Conservation (phyloP, 1,140 invertebrate species). For the Zaprionus ornatus region DNA sequence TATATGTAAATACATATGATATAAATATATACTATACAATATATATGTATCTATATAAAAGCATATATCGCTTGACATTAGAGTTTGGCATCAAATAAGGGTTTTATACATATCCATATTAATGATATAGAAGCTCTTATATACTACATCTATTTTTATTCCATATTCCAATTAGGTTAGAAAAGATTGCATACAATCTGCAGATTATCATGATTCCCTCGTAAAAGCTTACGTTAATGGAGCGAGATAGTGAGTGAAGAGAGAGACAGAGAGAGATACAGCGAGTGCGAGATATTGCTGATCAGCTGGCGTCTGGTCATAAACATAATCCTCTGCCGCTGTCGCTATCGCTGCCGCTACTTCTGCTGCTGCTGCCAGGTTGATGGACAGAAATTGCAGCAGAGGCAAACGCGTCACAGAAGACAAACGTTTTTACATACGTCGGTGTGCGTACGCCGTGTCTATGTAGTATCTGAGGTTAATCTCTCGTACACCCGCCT, state of each 20-base stretch:
- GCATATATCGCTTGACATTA: too few species aligned
- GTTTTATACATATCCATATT: too few species aligned
- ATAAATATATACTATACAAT: too few species aligned
- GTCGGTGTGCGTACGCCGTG: background rate
- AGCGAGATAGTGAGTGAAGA: background rate
- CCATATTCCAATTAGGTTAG: slow-evolving; percentile 6
- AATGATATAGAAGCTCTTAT: too few species aligned
- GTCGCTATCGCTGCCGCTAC: slow-evolving; percentile 11
- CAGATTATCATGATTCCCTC: background rate
- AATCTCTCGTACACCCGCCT: slow-evolving; percentile 45
- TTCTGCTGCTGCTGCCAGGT: slow-evolving; percentile 23
- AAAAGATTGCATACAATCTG: slow-evolving; percentile 5
- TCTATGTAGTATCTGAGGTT: slow-evolving; percentile 59
- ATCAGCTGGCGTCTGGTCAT: slow-evolving; percentile 49
- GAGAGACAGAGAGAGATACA: background rate
- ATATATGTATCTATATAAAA: too few species aligned
- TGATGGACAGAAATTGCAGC: slow-evolving; percentile 36
- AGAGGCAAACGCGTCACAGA: slow-evolving; percentile 48
- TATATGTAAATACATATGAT: too few species aligned
- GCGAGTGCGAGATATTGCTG: background rate
- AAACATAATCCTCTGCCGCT: slow-evolving; percentile 64
- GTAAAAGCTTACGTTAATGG: slow-evolving; percentile 5
- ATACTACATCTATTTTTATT: too few species aligned
- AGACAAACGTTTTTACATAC: slow-evolving; percentile 55
- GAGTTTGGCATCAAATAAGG: too few species aligned